Percentiles rank a stretch among this genome's conserved stretches.
Conservation (phyloP, 2,113 vertebrate species). For the Apteryx mantelli region DNA sequence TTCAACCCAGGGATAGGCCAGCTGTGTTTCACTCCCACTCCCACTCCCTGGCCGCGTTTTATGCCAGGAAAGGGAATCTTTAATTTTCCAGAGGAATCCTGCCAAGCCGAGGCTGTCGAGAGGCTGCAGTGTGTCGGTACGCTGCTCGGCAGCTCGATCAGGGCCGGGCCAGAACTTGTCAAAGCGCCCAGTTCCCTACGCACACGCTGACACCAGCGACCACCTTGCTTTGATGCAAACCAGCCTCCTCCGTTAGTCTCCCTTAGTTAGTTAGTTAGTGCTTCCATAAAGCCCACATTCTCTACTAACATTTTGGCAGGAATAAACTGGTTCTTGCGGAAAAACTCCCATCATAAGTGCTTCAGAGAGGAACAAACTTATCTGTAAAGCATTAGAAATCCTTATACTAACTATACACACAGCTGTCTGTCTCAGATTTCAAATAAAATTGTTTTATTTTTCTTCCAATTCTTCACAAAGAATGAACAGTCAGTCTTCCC, state of each 20-base stretch:
- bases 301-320: background rate
- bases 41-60: background rate
- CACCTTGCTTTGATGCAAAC: background rate
- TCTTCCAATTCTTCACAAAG: background rate
- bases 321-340: background rate
- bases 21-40: background rate
- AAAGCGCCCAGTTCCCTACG: background rate
- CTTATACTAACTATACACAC: background rate
- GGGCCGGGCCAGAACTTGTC: background rate
- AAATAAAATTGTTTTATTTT: background rate
- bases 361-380: background rate
- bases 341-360: fast-evolving
- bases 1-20: background rate
- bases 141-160: background rate
- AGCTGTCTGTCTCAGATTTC: background rate
- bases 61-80: background rate
- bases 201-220: fast-evolving
- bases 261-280: background rate
- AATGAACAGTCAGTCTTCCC: background rate
- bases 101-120: background rate
- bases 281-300: background rate
- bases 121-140: background rate
- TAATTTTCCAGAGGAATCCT: background rate
- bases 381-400: background rate
- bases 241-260: background rate